These are phyloP conservation scores for Microchrysa polita DNA, from an alignment of 2,888 invertebrate species.

Conservation along the genomic window DNA sequence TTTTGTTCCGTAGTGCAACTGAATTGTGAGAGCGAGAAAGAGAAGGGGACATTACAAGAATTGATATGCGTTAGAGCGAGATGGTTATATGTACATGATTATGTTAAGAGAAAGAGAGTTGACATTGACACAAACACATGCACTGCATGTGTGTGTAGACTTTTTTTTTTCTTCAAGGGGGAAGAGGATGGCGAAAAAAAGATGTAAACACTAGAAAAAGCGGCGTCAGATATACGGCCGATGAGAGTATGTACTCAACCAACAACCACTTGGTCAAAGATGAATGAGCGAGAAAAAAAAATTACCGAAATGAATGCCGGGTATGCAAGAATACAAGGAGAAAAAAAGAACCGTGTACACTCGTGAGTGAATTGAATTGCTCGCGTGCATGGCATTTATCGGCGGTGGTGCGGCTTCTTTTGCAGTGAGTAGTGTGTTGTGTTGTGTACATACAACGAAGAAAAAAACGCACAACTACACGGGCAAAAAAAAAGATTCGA, in stretches of 20 bases:
- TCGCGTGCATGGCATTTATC: constrained; percentile 37
- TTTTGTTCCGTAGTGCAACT: no score
- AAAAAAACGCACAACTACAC: constrained; percentile 24
- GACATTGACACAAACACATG: no score
- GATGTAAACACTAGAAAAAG: constrained; percentile 24
- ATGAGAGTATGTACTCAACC: not conserved
- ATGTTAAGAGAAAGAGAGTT: no score
- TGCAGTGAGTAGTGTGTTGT: no score
- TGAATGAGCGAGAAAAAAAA: not conserved
- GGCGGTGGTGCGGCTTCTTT: not conserved
- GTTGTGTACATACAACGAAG: no score
- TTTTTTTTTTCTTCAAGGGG: constrained; percentile 20
- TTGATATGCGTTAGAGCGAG: no score
- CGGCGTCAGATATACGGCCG: constrained; percentile 25
- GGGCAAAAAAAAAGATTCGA: constrained; percentile 15
- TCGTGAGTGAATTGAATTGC: constrained; percentile 30
- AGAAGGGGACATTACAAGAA: no score
- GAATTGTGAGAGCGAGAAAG: no score
- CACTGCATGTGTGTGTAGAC: no score
- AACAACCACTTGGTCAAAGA: no score
- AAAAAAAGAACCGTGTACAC: not conserved
- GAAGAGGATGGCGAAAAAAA: constrained; percentile 15
- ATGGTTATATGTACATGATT: no score
- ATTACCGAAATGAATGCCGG: constrained; percentile 6
- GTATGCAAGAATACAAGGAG: constrained; percentile 1